Conservation (phyloP, 2,113 vertebrate genomes). For the Microtus ochrogaster region DNA sequence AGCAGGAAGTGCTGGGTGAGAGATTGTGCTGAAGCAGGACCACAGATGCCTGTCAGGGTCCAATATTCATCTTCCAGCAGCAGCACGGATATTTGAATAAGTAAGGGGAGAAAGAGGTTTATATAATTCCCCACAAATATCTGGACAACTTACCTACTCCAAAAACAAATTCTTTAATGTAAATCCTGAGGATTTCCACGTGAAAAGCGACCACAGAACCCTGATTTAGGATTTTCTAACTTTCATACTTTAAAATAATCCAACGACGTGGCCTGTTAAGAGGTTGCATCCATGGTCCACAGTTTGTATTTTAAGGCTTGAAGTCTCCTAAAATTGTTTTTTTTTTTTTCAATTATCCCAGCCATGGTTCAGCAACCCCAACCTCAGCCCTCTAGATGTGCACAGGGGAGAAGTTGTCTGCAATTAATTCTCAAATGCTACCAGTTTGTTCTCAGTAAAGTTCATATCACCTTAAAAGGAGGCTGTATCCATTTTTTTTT, state of each 20-base stretch:
- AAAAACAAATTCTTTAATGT: conserved; percentile 17
- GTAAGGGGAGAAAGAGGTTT: background rate
- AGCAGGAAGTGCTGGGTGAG: background rate
- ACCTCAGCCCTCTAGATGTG: background rate
- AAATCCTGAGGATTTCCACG: background rate
- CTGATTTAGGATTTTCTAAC: background rate
- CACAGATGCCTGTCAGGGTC: background rate
- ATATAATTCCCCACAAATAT: background rate
- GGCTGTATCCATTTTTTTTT: background rate
- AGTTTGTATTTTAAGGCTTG: background rate
- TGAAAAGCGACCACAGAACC: background rate
- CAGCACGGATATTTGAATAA: background rate
- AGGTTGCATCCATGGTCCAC: background rate
- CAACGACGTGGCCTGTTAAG: background rate
- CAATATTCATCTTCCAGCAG: background rate
- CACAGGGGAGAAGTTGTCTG: background rate
- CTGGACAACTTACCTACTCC: background rate
- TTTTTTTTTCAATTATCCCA: background rate
- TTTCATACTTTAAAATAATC: background rate
- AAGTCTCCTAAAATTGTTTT: background rate
- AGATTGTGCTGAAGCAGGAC: background rate
- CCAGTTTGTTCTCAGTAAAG: background rate
- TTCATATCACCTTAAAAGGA: background rate
- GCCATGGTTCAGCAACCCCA: background rate
- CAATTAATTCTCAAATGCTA: background rate